These are phyloP conservation scores for Myrmophylax atrothorax DNA, from an alignment of 2,113 vertebrate species.

Conservation along the genomic window DNA sequence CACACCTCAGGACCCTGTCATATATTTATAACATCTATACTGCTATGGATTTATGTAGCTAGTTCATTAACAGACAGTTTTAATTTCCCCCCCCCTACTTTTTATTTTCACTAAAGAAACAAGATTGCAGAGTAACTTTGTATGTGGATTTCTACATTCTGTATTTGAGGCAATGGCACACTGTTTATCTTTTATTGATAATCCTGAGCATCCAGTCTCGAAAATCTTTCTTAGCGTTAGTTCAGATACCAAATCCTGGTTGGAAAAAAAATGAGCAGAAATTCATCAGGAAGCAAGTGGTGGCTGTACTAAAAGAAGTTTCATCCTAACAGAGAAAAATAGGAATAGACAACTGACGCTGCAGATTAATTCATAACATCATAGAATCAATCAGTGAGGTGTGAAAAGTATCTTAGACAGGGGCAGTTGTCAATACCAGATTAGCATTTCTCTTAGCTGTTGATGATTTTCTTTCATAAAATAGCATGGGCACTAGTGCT, in stretches of 20 bases:
- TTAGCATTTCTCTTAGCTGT: neutral
- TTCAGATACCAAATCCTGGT: neutral
- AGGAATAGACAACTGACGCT: constrained; percentile 20
- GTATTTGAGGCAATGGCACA: accelerated
- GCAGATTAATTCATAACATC: constrained; percentile 25
- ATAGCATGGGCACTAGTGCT: neutral
- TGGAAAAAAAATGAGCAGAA: neutral
- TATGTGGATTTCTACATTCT: neutral
- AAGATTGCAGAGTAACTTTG: neutral
- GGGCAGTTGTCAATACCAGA: neutral
- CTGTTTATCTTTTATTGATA: neutral
- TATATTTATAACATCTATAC: neutral
- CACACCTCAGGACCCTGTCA: neutral
- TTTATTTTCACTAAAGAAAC: neutral
- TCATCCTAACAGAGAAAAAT: constrained; percentile 13
- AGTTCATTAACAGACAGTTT: neutral
- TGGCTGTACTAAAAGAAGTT: neutral
- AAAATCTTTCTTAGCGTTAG: neutral
- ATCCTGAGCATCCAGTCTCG: neutral
- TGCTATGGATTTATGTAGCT: neutral
- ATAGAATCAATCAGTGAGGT: constrained; percentile 6
- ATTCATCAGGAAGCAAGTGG: neutral
- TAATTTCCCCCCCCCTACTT: accelerated
- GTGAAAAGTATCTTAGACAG: neutral
- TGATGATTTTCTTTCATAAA: neutral